Evolutionary conservation across 2,797 vertebrate genomes (phyloP), one percentile per base, ranked within the genome.

Genomic region (Threskiornis aethiopicus): DNA sequence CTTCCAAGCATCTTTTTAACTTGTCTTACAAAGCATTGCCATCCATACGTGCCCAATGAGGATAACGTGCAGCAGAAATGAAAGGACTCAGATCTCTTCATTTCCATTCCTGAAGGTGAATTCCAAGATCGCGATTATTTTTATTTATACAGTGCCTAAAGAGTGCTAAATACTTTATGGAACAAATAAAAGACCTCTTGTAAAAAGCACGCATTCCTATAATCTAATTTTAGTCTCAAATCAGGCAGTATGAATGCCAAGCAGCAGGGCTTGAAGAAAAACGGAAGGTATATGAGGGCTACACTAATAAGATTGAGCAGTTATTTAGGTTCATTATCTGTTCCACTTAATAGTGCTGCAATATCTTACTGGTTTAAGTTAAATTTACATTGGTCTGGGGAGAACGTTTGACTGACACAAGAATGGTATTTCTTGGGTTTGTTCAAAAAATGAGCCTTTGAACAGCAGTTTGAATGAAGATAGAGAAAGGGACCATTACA

Each of bases 101-200:
- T 95, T 92, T 94, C 89, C 78, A 93, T 96, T 97, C 92, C 89
- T 97, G 93, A 96, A 97, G 94, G 94, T 97, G 94, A 97, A 96
- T 96, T 92, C 92, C 84, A 93, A 96, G 93, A 96, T 96, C 37
- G 3, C 31, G n/a, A 90, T 96, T 93, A 96, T 97, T 97, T 96
- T 95, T 97, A 96, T 97, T 97, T 97, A 92, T 93, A 87, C 76
- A 72, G 76, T 78, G 46, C 82, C 89, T 97, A 96, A 97, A 97
- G 90, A 95, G 92, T 91, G 69, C 90, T 92, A 96, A 96, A 92
- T 94, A 73, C 96, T 97, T 97, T 90, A 93, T 92, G 84, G 87
- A 96, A 96, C 90, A 96, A 97, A 97, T 97, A 93, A 88, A 94
- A 96, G 94, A 89, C 78, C 88, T 96, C 96, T 95, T 93, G 90